Evolutionary conservation across 2,797 vertebrate species (phyloP).

Genomic region (Momotus momota): DNA sequence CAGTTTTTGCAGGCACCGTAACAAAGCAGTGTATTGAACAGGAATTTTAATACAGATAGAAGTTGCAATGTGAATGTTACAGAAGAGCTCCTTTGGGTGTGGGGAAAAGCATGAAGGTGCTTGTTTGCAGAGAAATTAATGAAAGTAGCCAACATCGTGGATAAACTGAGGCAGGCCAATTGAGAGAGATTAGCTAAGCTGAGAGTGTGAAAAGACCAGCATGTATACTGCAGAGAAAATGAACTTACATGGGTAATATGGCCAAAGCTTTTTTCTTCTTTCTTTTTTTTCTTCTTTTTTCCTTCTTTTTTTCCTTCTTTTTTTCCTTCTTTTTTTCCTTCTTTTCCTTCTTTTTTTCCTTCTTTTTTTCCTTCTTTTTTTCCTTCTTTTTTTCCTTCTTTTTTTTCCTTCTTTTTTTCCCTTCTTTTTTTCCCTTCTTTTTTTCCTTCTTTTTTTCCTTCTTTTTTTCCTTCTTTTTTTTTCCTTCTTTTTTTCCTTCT

Average conservation of each 20-base stretch:
- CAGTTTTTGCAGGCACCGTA: neutral
- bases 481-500: too few relatives aligned
- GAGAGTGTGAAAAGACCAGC: neutral
- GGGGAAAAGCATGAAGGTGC: neutral
- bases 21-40: neutral
- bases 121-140: neutral
- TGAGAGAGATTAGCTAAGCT: neutral
- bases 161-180: neutral
- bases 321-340: too few relatives aligned
- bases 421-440: too few relatives aligned
- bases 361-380: too few relatives aligned
- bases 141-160: neutral
- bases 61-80: neutral
- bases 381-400: too few relatives aligned
- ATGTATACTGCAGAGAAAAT: neutral
- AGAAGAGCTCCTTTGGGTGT: neutral
- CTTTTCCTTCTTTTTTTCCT: too few relatives aligned
- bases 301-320: neutral
- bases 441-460: too few relatives aligned
- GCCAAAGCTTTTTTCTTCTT: neutral
- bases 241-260: neutral
- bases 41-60: neutral
- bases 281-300: neutral
- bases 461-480: too few relatives aligned
- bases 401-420: too few relatives aligned